Base-by-base conservation (phyloP, 2,888 invertebrate genomes). In the Steinernema hermaphroditum region DNA sequence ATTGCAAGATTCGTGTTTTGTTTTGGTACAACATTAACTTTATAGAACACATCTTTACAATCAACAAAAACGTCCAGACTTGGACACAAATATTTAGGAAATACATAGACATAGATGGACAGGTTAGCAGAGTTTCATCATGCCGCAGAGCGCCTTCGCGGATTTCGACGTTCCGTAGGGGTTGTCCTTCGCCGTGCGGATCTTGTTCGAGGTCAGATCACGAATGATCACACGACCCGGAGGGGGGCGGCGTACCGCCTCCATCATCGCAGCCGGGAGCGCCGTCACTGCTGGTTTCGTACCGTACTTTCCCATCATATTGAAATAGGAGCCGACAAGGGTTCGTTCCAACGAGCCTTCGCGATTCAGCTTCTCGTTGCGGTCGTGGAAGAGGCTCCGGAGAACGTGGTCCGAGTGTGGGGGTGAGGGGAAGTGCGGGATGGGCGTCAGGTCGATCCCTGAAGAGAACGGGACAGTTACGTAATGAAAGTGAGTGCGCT, bases 141-240 rank as follows among this genome's bases (percentile, higher is more conserved):
- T 62, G 22, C 62, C 62, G 32, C 62, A 62, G 12, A 62, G 62
- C 62, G 62, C 62, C 34, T 62, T 62, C 27, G 62, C 62, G 32
- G 62, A 62, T n/a, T 62, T 62, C 12, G 62, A 62, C 29, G 27
- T 32, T 4, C 62, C 62, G 62, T 62, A 62, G 29, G 62, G 62
- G 50, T 50, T 50, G 8, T 62, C 62, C 16, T 62, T 29, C 62
- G 22, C 8, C 32, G 62, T 62, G 29, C 62, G 62, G 62, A 62
- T 62, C 19, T 62, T 29, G 34, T 62, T 62, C 2, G 62, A 62
- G 32, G 62, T 34, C 32, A 62, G 32, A 32, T 62, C 62, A 19
- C 62, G 62, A 32, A 62, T 62, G 62, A 62, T 62, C 16, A 62
- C 19, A 4, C 62, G 62, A 22, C 32, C 16, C 2, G 62, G 62